Conservation (phyloP, 2,797 vertebrate species). For the Chromobotia macracanthus region DNA sequence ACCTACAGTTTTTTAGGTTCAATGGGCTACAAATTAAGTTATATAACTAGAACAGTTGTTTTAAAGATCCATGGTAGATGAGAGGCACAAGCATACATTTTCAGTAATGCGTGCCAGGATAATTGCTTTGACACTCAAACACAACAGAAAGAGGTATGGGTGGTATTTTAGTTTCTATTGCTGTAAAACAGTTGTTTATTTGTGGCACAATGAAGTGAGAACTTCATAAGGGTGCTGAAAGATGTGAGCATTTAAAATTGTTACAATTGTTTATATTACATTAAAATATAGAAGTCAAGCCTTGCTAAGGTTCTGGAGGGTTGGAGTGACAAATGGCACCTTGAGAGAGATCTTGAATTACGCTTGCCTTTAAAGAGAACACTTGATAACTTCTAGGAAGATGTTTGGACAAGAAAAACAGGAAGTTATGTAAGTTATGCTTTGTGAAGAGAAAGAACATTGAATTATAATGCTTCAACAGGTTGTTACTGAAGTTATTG, state of each 20-base stretch:
- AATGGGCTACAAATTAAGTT: slow-evolving; percentile 31
- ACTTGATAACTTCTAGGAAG: slow-evolving; percentile 34
- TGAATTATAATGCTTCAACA: slow-evolving; percentile 44
- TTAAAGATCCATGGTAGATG: slow-evolving; percentile 34
- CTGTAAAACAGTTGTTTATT: slow-evolving; percentile 29
- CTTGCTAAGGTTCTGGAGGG: background rate
- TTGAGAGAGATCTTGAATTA: slow-evolving; percentile 33
- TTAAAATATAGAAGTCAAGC: background rate
- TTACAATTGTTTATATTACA: background rate
- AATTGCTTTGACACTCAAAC: slow-evolving; percentile 17
- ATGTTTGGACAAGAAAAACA: slow-evolving; percentile 35
- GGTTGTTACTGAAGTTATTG: slow-evolving; percentile 18
- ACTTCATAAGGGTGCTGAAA: background rate
- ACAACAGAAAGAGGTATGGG: background rate
- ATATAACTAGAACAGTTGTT: slow-evolving; percentile 25
- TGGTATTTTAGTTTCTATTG: slow-evolving; percentile 21
- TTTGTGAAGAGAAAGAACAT: slow-evolving; percentile 39
- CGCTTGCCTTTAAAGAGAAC: slow-evolving; percentile 16
- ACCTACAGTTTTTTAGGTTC: background rate
- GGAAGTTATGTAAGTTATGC: slow-evolving; percentile 46
- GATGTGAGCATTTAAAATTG: slow-evolving; percentile 13
- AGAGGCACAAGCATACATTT: slow-evolving; percentile 17
- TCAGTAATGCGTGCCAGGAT: slow-evolving; percentile 23
- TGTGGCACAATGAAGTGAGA: slow-evolving; percentile 30
- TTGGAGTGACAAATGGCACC: slow-evolving; percentile 7